Evolutionary conservation across 1,140 invertebrate genomes (phyloP), one percentile per base, ranked within the genome.

Genomic region (Temnothorax longispinosus): DNA sequence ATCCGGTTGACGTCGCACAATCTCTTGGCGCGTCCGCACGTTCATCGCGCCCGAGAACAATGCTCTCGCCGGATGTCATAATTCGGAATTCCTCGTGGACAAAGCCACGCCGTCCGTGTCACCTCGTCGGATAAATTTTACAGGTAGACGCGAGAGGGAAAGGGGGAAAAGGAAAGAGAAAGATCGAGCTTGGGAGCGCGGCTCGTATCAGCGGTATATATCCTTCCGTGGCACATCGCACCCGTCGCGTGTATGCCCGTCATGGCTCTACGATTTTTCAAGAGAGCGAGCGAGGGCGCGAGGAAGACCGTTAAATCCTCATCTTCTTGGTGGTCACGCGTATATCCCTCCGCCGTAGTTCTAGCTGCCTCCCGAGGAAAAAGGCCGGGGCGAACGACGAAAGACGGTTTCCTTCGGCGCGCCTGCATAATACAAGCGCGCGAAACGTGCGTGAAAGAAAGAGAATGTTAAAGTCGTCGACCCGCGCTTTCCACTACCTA

Each of bases 251-350:
- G 67, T 52, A 88, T 80, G 85, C 87, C 56, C 54, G 85, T 88
- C 87, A 87, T 76, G 87, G 65, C 13, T 65, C 10, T n/a, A 38
- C 82, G 82, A 81, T 86, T 88, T 72, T 76, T 88, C 82, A 80
- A 67, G 60, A 67, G 60, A 71, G 27, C 27, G 76, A 54, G 47
- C 27, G 67, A 72, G 52, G 50, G 69, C 54, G 65, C 50, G 67
- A 74, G 54, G 21, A 10, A 72, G 18, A 64, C 64, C 67, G 77
- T 87, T 82, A 52, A 74, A 82, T 89, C 85, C 82, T 86, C 88
- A 58, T 89, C 80, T 78, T 85, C 65, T 67, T 58, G 72, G 78
- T 74, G 72, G 86, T 87, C 74, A 78, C 80, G 88, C 86, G 80
- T 78, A 64, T 74, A 69, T 71, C 78, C 27, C 27, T 27, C 50